Evolutionary conservation across 2,797 vertebrate species (phyloP), one percentile per base, ranked within the genome.

Genomic region (Onychomys arenicola): DNA sequence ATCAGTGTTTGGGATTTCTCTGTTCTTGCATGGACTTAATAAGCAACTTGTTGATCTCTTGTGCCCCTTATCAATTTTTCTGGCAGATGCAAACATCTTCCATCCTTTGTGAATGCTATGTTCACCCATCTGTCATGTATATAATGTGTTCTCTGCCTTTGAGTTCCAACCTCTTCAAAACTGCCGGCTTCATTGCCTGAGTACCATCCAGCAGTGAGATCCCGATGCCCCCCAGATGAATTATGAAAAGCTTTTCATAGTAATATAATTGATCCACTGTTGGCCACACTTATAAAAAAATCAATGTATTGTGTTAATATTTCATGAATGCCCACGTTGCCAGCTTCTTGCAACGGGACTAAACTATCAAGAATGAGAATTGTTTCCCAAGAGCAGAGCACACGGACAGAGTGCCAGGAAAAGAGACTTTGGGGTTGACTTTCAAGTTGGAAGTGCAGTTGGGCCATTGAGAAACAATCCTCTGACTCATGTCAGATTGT

Each of bases 401-500:
- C 90, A 94, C 46, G 95, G 96, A 93, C 69, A 19, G 78, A 92
- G 92, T 95, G 98, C 97, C 98, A 98, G 95, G 92, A 96, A 85
- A 97, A 97, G 97, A 94, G 97, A 96, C 83, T 94, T 98, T 92
- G 82, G 97, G 96, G 95, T 96, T 97, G 98, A 97, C 97, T 97
- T 95, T 94, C 96, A 97, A 97, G 96, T 96, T 98, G 98, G 97
- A 98, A 98, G 95, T 98, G 98, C 98, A 98, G 63, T 96, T 98
- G 97, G 97, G 98, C 98, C 98, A 98, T 95, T 98, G 97, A 98
- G 97, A 97, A 98, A 98, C 97, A 98, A 97, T 95, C 92, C 97
- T 97, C 97, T 98, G 98, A 97, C 98, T 98, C 98, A 98, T 98
- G 98, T 98, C 97, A 97, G 97, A 98, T 98, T 98, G 98, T 98